Base-by-base conservation (phyloP, 2,113 vertebrate genomes). In the Gorsachius goisagi region DNA sequence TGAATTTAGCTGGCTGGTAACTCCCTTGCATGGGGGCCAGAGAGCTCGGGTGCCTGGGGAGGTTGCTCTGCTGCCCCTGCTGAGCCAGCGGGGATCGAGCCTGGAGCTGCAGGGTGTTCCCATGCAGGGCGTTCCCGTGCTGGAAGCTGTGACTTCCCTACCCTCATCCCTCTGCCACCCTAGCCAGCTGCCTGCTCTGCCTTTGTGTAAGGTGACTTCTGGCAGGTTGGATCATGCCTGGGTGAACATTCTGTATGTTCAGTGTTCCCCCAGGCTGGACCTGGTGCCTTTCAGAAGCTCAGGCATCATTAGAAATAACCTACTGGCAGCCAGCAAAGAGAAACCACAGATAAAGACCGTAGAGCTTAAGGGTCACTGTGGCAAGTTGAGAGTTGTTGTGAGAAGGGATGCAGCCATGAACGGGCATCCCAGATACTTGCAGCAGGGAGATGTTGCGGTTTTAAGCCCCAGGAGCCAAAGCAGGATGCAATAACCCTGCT, bases 91-190 rank as follows among this genome's bases (percentile, higher is more conserved):
- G 11, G 20, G 37, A 49, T 20, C 2, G 2, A 71, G n/a, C 37
- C 55, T 55, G 12, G 78, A 78, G 69, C 47, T 1, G 2, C 69
- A 74, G 88, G 66, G n/a, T 4, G 1, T 47, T 49, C 45, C 28
- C 72, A 26, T 59, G 62, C n/a, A n/a, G n/a, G n/a, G n/a, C n/a
- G n/a, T n/a, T n/a, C n/a, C 47, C 4, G 0, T 3, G 24, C 37
- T 77, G 69, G 63, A 81, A 78, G 37, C 66, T 92, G 41, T 62
- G 33, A 28, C 53, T 82, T 37, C 32, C 37, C 60, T 63, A 4
- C 37, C 37, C 19, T 88, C 20, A 26, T 47, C 47, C 32, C 63
- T 67, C 66, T 73, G 44, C 35, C 53, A 52, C 18, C 12, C 33
- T 32, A 47, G 39, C 58, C 49, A n/a, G 15, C 33, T 66, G 26